Evolutionary conservation across 2,888 invertebrate species (phyloP).

Genomic region (Lapara coniferarum): DNA sequence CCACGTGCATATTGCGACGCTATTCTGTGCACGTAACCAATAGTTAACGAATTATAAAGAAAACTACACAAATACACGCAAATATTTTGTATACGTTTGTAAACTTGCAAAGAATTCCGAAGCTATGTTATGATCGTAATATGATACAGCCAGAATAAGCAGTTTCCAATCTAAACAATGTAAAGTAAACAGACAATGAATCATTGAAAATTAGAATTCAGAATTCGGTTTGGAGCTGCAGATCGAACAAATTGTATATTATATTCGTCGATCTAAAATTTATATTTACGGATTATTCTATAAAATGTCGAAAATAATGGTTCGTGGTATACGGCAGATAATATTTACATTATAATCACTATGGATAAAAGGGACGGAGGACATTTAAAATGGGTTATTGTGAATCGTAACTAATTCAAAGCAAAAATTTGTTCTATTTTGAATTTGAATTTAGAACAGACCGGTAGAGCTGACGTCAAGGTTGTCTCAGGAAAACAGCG

Average conservation of each 20-base stretch:
- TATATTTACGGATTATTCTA: neutral
- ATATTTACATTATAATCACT: neutral
- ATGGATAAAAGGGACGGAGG: slow-evolving; percentile 35
- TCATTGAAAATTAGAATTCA: slow-evolving; percentile 45
- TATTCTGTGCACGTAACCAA: slow-evolving; percentile 61
- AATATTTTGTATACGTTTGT: neutral
- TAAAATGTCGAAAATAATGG: neutral
- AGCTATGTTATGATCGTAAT: neutral
- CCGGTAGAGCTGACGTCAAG: slow-evolving; percentile 54
- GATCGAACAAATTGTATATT: slow-evolving; percentile 28
- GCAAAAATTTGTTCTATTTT: slow-evolving; percentile 43
- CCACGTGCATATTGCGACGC: slow-evolving; percentile 73
- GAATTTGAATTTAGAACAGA: slow-evolving; percentile 49
- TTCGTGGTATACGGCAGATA: neutral
- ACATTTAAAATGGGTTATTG: slow-evolving; percentile 44
- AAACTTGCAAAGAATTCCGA: neutral
- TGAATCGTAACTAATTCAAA: slow-evolving; percentile 35
- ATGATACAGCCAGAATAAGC: slow-evolving; percentile 15
- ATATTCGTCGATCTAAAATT: slow-evolving; percentile 23
- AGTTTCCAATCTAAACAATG: slow-evolving; percentile 16
- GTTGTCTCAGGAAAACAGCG: slow-evolving; percentile 46
- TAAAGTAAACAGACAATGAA: slow-evolving; percentile 48
- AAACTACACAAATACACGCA: slow-evolving; percentile 6
- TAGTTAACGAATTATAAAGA: slow-evolving; percentile 43
- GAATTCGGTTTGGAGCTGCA: slow-evolving; percentile 39